Evolutionary conservation across 2,797 vertebrate species (phyloP), one percentile per base, ranked within the genome.

Genomic region (Sebastes ruberrimus): DNA sequence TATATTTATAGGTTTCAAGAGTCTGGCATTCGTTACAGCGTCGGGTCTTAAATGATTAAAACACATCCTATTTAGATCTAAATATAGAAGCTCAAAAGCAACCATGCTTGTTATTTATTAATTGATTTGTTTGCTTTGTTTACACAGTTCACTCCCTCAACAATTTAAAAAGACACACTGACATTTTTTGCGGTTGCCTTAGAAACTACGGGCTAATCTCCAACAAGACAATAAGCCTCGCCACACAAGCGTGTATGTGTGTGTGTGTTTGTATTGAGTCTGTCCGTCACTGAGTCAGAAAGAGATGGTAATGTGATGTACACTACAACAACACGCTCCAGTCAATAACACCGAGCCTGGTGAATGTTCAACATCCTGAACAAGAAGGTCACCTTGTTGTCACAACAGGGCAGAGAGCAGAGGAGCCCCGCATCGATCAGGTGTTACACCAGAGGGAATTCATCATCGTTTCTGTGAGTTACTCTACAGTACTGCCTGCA

Each of bases 331-430:
- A 57, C 49, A 52, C 49, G 66, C 70, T 76, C 64, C 52, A 46
- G 53, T 83, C 81, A 72, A 59, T 89, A 76, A 74, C 23, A 68
- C 22, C 22, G 1, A 71, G 68, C 64, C 62, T 49, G 74, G 68
- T 75, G 66, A 25, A 55, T 76, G 77, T 86, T 62, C 73, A 70
- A 63, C 88, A 82, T 71, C 71, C 28, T 61, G 46, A 76, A 89
- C 81, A 81, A 46, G 76, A 87, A 86, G 88, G 92, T 93, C 91
- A 93, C 87, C 87, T 89, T 90, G 91, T 86, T 65, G 80, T 78
- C 78, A 64, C 71, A 83, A 42, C 68, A 63, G 79, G 72, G 64
- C 78, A 78, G 68, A 76, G 25, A 77, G 82, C 73, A 68, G 67
- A 74, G 69, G 46, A 56, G 71, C 63, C 57, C 59, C 4, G 2